These are phyloP conservation scores for Limnephilus lunatus DNA, from an alignment of 2,888 invertebrate genomes.

Conservation along the genomic window DNA sequence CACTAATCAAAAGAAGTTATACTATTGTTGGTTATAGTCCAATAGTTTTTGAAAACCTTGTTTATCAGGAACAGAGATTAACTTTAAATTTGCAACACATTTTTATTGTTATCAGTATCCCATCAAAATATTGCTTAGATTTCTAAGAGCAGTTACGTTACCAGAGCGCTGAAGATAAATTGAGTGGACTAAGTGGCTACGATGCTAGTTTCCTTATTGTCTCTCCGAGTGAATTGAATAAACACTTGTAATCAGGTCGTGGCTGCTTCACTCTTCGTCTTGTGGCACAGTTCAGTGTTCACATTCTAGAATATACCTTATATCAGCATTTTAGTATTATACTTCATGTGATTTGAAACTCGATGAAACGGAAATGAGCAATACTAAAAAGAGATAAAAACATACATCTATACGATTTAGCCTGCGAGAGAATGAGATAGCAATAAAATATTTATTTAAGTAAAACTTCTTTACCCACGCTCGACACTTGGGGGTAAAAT, in stretches of 20 bases:
- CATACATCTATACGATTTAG: no score
- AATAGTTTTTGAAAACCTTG: no score
- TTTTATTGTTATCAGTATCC: not conserved
- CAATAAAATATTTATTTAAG: no score
- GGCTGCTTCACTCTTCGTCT: not conserved
- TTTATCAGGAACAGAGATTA: no score
- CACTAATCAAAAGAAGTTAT: no score
- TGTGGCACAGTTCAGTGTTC: not conserved
- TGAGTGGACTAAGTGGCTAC: not conserved
- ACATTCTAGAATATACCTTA: not conserved
- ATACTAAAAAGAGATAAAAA: no score
- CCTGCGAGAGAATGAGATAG: no score
- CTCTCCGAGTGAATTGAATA: not conserved
- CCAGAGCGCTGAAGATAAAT: not conserved
- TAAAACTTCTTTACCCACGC: no score
- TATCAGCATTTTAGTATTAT: not conserved
- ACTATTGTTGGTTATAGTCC: no score
- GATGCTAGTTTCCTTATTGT: slow-evolving; percentile 2
- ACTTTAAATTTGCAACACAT: not conserved
- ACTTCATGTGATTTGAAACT: no score
- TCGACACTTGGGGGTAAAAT: no score
- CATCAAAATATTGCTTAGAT: not conserved
- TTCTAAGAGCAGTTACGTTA: not conserved
- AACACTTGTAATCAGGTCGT: not conserved
- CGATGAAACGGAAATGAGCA: no score